Conservation (phyloP, 92 coral and sea anemone species). For the Palythoa grandiflora region DNA sequence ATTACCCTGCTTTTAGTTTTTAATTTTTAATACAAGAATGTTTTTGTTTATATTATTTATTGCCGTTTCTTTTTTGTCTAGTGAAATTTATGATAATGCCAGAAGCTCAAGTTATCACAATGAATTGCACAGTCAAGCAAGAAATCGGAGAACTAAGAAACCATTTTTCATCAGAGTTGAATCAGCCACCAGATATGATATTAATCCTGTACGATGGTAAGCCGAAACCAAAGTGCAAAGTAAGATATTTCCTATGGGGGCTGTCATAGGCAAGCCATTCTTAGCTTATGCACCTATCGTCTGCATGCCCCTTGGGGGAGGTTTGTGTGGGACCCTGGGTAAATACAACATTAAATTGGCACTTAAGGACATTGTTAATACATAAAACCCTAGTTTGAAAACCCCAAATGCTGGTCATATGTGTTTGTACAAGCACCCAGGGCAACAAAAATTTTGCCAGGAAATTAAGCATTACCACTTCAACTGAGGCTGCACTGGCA, state of each 20-base stretch:
- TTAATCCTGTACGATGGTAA: constrained; percentile 89
- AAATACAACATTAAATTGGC: no score
- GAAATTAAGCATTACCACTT: no score
- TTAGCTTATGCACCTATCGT: no score
- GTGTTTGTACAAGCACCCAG: no score
- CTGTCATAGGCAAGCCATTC: no score
- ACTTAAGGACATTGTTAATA: no score
- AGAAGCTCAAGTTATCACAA: constrained; percentile 80
- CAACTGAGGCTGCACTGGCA: no score
- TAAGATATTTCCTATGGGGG: not conserved
- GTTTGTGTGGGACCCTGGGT: no score
- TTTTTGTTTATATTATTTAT: not conserved
- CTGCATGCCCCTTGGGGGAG: no score
- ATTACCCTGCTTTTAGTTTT: not conserved
- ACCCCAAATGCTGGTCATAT: no score
- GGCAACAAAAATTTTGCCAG: no score
- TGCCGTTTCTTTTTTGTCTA: constrained; percentile 15
- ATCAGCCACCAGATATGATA: constrained; percentile 71
- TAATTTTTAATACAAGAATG: not conserved
- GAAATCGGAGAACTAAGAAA: constrained; percentile 76
- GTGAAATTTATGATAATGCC: constrained; percentile 96
- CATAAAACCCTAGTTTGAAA: no score
- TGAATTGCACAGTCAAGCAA: constrained; percentile 77
- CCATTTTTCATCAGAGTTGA: constrained; percentile 83
- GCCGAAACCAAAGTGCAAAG: not conserved